phyloP scores from a whole-genome alignment of 2,888 invertebrate genomes.

The Agrochola lota region DNA sequence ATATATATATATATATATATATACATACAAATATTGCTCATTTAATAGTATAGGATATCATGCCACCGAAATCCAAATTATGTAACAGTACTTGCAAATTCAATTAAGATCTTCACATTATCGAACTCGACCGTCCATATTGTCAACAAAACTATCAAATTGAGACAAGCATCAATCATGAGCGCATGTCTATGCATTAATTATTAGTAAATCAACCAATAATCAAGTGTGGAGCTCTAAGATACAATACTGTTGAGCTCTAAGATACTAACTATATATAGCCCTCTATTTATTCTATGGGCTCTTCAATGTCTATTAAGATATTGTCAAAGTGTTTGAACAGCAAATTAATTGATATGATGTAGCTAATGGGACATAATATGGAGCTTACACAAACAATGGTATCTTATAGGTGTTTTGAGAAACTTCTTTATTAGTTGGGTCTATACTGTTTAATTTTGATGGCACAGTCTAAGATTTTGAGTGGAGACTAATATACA shows the following conservation, averaged over 20 bases:
- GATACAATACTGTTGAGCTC: neutral
- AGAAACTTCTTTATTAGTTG: neutral
- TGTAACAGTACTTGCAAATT: neutral
- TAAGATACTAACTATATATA: too few relatives aligned
- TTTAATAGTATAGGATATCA: too few relatives aligned
- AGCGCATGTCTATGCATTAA: constrained; percentile 23
- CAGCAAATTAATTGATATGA: constrained; percentile 47
- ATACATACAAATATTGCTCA: too few relatives aligned
- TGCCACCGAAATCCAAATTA: neutral
- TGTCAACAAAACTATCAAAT: constrained; percentile 2
- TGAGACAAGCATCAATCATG: neutral
- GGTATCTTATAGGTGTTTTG: constrained; percentile 3
- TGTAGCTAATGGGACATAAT: constrained; percentile 17
- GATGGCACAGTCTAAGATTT: too few relatives aligned
- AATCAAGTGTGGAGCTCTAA: constrained; percentile 12
- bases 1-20: too few relatives aligned
- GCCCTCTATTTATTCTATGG: neutral
- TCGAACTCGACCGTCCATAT: neutral
- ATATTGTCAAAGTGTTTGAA: constrained; percentile 47
- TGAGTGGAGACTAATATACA: too few relatives aligned
- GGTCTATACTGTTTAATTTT: neutral
- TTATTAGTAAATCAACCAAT: constrained; percentile 12
- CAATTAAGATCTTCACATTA: neutral
- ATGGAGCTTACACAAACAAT: neutral
- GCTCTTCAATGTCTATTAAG: constrained; percentile 43